Conservation (phyloP, 2,113 vertebrate species). For the Syngnathus floridae region DNA sequence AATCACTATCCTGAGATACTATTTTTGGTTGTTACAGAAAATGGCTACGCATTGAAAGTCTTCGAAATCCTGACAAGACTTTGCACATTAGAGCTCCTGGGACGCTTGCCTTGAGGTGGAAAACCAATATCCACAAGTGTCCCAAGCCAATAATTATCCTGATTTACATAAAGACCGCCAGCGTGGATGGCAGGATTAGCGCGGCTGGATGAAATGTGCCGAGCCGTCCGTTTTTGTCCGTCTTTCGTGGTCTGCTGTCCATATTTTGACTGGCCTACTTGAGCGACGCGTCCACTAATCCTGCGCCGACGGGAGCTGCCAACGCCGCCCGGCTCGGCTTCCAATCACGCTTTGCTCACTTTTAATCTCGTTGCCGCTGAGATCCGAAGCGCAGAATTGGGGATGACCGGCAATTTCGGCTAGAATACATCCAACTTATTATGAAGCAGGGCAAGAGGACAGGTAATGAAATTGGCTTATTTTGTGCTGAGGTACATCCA, state of each 20-base stretch:
- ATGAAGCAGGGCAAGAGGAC: background rate
- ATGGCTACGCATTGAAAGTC: background rate
- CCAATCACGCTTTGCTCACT: conserved; percentile 26
- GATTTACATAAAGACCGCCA: conserved; percentile 36
- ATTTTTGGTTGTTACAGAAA: too few relatives aligned
- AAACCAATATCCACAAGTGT: conserved; percentile 43
- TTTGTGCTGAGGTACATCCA: conserved; percentile 1
- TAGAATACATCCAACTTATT: conserved; percentile 9
- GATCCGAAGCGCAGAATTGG: conserved; percentile 21
- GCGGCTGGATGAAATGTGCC: conserved; percentile 44
- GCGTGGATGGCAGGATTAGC: conserved; percentile 40
- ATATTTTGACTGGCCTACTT: conserved; percentile 59
- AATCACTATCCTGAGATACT: too few relatives aligned
- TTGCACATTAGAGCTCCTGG: background rate
- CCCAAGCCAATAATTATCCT: conserved; percentile 28
- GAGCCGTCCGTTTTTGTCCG: conserved; percentile 22
- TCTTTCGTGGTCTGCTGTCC: conserved; percentile 36
- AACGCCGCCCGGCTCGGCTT: conserved; percentile 34
- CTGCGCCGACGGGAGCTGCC: conserved; percentile 31
- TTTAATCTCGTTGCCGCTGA: conserved; percentile 54
- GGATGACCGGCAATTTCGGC: conserved; percentile 19
- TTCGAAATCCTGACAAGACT: background rate
- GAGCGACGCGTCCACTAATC: conserved; percentile 50
- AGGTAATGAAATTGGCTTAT: background rate
- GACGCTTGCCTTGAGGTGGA: conserved; percentile 8